Percentiles rank a stretch among this genome's conserved stretches.
These are phyloP conservation scores for Chionodraco myersi DNA, from an alignment of 2,113 vertebrate genomes.

Conservation along the genomic window DNA sequence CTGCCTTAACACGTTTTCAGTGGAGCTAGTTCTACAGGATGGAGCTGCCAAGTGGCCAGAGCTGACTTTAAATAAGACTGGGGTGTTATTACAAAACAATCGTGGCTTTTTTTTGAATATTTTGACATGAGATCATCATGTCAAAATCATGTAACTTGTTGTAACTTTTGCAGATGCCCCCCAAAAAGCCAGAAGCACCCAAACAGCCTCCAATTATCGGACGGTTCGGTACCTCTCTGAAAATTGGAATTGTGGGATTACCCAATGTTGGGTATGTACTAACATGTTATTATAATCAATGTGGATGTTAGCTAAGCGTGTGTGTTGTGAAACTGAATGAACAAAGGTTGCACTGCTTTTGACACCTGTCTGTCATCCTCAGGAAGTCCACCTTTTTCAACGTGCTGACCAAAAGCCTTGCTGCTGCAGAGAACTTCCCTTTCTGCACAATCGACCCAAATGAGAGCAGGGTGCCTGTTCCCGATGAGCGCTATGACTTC, in stretches of 20 bases:
- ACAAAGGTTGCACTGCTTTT: neutral
- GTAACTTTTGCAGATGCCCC: conserved; percentile 89
- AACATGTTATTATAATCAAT: too few species aligned
- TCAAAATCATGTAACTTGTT: conserved; percentile 4
- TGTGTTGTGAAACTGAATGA: neutral
- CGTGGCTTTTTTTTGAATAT: neutral
- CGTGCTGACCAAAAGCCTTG: conserved; percentile 97
- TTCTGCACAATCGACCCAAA: conserved; percentile 99
- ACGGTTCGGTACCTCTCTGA: conserved; percentile 96
- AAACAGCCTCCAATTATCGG: conserved; percentile 93
- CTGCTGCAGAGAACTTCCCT: conserved; percentile 96
- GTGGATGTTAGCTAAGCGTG: neutral
- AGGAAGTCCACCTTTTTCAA: conserved; percentile 99
- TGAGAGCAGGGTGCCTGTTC: conserved; percentile 96
- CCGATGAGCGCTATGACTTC: conserved; percentile 95
- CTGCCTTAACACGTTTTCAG: conserved; percentile 46
- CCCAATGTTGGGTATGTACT: conserved; percentile 95
- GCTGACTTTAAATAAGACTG: neutral
- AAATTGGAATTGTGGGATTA: conserved; percentile 98
- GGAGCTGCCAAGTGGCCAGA: neutral
- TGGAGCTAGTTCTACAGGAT: neutral
- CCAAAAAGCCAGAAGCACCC: conserved; percentile 93
- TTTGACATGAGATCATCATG: neutral
- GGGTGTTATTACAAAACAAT: neutral
- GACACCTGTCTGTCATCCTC: conserved; percentile 25